Evolutionary conservation across 2,888 invertebrate species (phyloP).

Genomic region (Scaptomyza flava): DNA sequence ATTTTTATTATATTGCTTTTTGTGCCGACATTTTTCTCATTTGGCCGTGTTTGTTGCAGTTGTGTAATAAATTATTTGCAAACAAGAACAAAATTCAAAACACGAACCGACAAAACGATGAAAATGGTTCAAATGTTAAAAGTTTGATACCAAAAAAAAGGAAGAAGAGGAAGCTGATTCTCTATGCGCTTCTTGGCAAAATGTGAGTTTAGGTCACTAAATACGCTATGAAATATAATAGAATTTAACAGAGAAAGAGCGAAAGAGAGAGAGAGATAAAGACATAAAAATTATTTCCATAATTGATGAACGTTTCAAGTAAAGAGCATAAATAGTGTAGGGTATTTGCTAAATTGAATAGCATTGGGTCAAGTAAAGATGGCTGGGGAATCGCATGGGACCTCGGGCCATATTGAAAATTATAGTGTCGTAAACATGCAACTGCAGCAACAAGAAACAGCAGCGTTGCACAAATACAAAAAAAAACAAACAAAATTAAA

Average conservation of each 20-base stretch:
- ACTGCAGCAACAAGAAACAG: conserved; percentile 50
- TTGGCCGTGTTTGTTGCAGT: conserved; percentile 2
- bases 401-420: conserved; percentile 65
- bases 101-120: conserved; percentile 11
- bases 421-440: conserved; percentile 75
- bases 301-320: too few relatives aligned
- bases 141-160: neutral
- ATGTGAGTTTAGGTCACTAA: neutral
- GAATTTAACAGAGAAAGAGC: too few relatives aligned
- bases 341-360: conserved; percentile 18
- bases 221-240: too few relatives aligned
- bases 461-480: conserved; percentile 15
- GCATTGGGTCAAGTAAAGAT: conserved; percentile 3
- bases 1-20: neutral
- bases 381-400: neutral
- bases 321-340: conserved; percentile 2
- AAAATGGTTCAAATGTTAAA: conserved; percentile 5
- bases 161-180: neutral
- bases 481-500: conserved; percentile 61
- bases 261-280: neutral
- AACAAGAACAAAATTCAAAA: conserved; percentile 5
- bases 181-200: conserved; percentile 36
- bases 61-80: conserved; percentile 30
- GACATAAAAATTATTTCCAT: neutral
- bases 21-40: conserved; percentile 28